Base-by-base conservation (phyloP, 1,140 invertebrate genomes). In the Trachymyrmex septentrionalis region DNA sequence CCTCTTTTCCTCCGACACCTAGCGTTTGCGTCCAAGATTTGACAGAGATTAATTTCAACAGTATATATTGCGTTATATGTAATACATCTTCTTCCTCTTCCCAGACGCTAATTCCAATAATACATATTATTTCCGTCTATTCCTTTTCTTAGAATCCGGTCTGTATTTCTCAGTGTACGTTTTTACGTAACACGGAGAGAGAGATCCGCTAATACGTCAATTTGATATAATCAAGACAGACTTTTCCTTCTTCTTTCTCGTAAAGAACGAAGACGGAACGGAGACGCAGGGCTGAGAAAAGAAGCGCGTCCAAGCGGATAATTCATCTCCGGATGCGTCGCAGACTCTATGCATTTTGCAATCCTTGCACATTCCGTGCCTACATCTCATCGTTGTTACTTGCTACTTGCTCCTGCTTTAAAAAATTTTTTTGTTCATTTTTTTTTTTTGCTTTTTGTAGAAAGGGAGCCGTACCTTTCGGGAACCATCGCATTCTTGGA, bases 381-480 rank as follows among this genome's bases (percentile, higher is more conserved):
- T 86, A 87, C 82, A 66, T 67, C 27, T 72, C 57, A 12, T 59
- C 2, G 72, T 53, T 12, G 72, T 30, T 61, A 59, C n/a, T 69
- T 34, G 50, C 48, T 24, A 66, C 66, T 66, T 50, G 61, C 57
- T 69, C 30, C 21, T 53, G 63, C 61, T 73, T 67, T 84, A 50
- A 69, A 63, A 34, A 55, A 19, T 71, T 34, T 21, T 19, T 64
- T 24, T 76, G 66, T 61, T 80, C 12, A 21, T 85, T 86, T n/a
- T 27, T 27, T 27, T 27, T 61, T 66, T 55, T 81, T 86, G 57
- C 61, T 72, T 85, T 64, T 82, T 66, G 34, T 75, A 63, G 53
- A 57, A 75, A 75, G 63, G 24, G 44, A 72, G 50, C 81, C 57
- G 73, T 91, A 87, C 89, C 86, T 90, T 84, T 84, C 80, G 55